Conservation (phyloP, 1,140 invertebrate genomes). For the Oscheius sp. region DNA sequence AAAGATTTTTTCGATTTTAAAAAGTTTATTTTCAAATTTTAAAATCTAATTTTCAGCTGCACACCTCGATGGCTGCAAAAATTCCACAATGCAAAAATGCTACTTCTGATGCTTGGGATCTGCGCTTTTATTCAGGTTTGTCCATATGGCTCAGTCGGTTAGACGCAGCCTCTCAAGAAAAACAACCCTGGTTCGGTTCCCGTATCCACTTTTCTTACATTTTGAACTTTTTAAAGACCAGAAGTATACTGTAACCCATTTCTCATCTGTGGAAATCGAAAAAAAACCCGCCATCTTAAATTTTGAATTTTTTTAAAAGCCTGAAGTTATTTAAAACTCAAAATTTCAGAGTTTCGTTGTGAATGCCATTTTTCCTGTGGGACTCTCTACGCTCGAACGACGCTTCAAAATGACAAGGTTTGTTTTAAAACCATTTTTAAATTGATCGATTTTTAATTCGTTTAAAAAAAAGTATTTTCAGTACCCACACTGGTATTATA, state of each 20-base stretch:
- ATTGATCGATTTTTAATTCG: background rate
- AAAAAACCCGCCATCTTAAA: too few relatives aligned
- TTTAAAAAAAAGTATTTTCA: constrained; percentile 36
- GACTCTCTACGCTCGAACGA: constrained; percentile 57
- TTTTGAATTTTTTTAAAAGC: too few relatives aligned
- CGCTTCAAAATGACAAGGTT: constrained; percentile 61
- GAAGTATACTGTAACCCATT: too few relatives aligned
- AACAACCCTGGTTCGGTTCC: too few relatives aligned
- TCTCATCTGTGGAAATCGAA: too few relatives aligned
- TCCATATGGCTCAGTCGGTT: background rate
- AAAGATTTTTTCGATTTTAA: too few relatives aligned
- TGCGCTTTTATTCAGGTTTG: constrained; percentile 47
- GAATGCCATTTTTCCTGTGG: constrained; percentile 59
- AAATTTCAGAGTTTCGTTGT: constrained; percentile 50
- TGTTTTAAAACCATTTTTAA: constrained; percentile 2
- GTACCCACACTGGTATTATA: constrained; percentile 61
- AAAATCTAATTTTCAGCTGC: constrained; percentile 41
- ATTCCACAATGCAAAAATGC: constrained; percentile 59
- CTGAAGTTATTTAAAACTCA: too few relatives aligned
- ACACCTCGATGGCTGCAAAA: constrained; percentile 58
- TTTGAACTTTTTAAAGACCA: too few relatives aligned
- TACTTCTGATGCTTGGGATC: constrained; percentile 54
- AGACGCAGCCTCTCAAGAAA: too few relatives aligned
- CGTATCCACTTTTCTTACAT: too few relatives aligned
- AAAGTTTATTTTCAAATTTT: background rate